Base-by-base conservation (phyloP, 1,140 invertebrate genomes). In the Campoletis sonorensis region DNA sequence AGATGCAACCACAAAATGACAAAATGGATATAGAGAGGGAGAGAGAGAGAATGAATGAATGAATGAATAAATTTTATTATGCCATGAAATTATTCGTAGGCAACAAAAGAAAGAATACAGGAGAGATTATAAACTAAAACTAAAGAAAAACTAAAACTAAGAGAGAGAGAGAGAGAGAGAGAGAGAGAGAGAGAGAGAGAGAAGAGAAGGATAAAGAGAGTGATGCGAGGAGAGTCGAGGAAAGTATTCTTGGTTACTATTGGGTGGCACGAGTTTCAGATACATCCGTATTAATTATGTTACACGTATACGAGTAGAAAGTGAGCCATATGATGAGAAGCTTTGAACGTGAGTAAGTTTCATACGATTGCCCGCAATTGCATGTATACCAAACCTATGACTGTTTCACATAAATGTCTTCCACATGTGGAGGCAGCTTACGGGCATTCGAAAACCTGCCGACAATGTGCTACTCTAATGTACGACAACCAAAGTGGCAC, bases 321-420 rank as follows among this genome's bases (percentile, higher is more conserved):
- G 88, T 87, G 88, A 89, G 86, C 85, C 84, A 81, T 86, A 88
- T 84, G 81, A 84, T 76, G 77, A 84, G n/a, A n/a, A n/a, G 21
- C 10, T 58, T 10, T n/a, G 18, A 58, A 87, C 81, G 68, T 37
- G 68, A 71, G 64, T 68, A 27, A 27, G 10, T 68, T 68, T 45
- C 8, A 68, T 68, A 68, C 64, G 26, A n/a, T 2, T 23, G 54
- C 68, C 4, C 2, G 30, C 26, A 8, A 26, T 30, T 27, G 37
- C 40, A 49, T 49, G 45, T 73, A 71, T 30, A n/a, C 51, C 33
- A 4, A 30, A 71, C 0, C 27, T 8, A 2, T 37, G 33, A 71
- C 68, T 71, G 8, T 71, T 5, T 71, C 27, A 5, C 27, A 4
- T 37, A 15, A n/a, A 15, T 18, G 18, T 37, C 4, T 16, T 71